phyloP scores from a whole-genome alignment of 2,113 vertebrate species.

The Hippocampus barbouri region DNA sequence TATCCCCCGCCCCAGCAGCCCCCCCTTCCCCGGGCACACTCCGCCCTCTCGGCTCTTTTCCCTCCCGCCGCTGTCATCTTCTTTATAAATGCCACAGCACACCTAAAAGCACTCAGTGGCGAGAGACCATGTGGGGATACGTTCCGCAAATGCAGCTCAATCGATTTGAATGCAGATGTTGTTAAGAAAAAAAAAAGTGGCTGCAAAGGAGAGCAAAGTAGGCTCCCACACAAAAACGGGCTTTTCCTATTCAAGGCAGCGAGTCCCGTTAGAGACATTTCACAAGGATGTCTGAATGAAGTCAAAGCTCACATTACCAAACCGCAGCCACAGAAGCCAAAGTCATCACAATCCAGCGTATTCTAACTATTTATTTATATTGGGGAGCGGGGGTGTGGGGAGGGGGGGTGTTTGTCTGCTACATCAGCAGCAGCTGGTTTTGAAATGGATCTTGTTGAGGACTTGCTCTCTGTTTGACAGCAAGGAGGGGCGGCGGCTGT shows the following conservation, averaged over 20 bases:
- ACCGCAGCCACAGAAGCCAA: slow-evolving; percentile 25
- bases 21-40: slow-evolving; percentile 32
- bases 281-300: slow-evolving; percentile 22
- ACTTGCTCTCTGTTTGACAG: slow-evolving; percentile 38
- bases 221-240: slow-evolving; percentile 8
- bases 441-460: slow-evolving; percentile 49
- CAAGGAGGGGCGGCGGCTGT: not conserved
- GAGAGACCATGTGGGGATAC: slow-evolving; percentile 13
- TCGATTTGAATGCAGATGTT: slow-evolving; percentile 38
- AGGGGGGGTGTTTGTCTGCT: not conserved
- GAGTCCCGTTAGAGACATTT: slow-evolving; percentile 34
- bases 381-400: not conserved
- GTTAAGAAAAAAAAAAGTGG: slow-evolving; percentile 20
- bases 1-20: slow-evolving; percentile 16
- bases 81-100: slow-evolving; percentile 57
- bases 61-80: slow-evolving; percentile 43
- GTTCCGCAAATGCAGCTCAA: slow-evolving; percentile 30
- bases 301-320: slow-evolving; percentile 36
- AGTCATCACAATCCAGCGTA: slow-evolving; percentile 11
- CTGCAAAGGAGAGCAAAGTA: slow-evolving; percentile 12
- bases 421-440: slow-evolving; percentile 39
- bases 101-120: slow-evolving; percentile 30
- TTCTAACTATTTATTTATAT: not conserved
- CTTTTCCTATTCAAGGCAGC: slow-evolving; percentile 29
- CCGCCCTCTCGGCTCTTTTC: slow-evolving; percentile 42